Evolutionary conservation across 2,888 invertebrate genomes (phyloP).

Genomic region (Drosophila vallismaia): DNA sequence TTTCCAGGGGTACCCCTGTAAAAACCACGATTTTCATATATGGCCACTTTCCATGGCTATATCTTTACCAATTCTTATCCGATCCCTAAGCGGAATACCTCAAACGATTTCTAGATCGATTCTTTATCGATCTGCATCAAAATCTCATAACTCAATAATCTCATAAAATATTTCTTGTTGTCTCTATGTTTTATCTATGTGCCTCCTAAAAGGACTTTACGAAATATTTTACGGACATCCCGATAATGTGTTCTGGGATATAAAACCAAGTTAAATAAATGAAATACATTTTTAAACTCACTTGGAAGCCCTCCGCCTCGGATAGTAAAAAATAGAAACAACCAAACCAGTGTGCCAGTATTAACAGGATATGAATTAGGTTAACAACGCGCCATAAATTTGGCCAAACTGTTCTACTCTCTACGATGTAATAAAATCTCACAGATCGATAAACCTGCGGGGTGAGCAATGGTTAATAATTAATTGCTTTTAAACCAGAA

Average conservation of each 20-base stretch:
- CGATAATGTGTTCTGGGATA: too few relatives aligned
- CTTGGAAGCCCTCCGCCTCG: slow-evolving; percentile 94
- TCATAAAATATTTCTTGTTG: not conserved
- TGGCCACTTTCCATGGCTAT: too few relatives aligned
- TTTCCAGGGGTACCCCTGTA: too few relatives aligned
- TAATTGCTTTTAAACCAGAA: not conserved
- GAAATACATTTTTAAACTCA: slow-evolving; percentile 68
- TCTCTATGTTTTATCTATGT: too few relatives aligned
- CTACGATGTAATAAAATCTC: slow-evolving; percentile 97
- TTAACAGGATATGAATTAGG: slow-evolving; percentile 96
- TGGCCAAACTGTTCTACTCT: slow-evolving; percentile 97
- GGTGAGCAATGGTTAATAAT: not conserved
- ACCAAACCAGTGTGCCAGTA: slow-evolving; percentile 98
- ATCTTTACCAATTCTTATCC: too few relatives aligned
- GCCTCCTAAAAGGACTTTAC: not conserved
- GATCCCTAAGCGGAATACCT: not conserved
- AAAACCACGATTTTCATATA: too few relatives aligned
- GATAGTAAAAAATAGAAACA: slow-evolving; percentile 98
- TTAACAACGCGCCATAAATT: slow-evolving; percentile 98
- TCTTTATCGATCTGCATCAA: not conserved
- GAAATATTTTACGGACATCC: not conserved
- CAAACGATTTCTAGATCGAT: not conserved
- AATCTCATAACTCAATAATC: too few relatives aligned
- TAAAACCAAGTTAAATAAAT: too few relatives aligned
- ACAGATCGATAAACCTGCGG: slow-evolving; percentile 93